Base-by-base conservation (phyloP, 2,888 invertebrate genomes). In the Microplitis deprimator region DNA sequence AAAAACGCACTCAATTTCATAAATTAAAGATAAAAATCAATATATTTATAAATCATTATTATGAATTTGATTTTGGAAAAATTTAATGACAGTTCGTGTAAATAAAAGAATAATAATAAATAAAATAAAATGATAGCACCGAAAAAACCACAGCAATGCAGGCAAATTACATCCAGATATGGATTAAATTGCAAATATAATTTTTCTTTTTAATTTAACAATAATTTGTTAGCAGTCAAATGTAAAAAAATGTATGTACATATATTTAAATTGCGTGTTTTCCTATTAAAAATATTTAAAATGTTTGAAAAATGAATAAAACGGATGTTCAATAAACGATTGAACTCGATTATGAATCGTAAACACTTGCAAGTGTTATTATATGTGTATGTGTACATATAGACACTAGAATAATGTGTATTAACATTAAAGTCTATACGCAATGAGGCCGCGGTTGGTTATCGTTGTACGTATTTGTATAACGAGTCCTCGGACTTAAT, bases 401-500 rank as follows among this genome's bases (percentile, higher is more conserved):
- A 50, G 50, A 50, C 6, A 8, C 50, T 13, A 62, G 62, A 62
- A 62, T 62, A 62, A 69, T 69, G 40, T 59, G 59, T 17, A 38
- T 20, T 13, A 71, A 50, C 69, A 10, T 60, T 50, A 71, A 71
- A 61, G 62, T 71, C 71, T 79, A 77, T 75, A 69, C 68, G 68
- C 73, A 76, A 75, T 79, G 77, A 82, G 80, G 82, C 76, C 79
- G 70, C 20, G 41, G 10, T 65, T 76, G 38, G 76, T 76, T 76
- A 76, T 76, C 79, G 78, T 84, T 59, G 64, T 69, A 79, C 68
- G 70, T 77, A 80, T 83, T 75, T 81, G 79, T 82, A 76, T 79
- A 80, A 82, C 82, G 81, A 84, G 84, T 83, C 83, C 83, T 84
- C 82, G 83, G 80, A 84, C 82, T 85, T 83, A 85, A 86, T 85